Conservation (phyloP, 2,797 vertebrate species). For the Gallirallus australis region DNA sequence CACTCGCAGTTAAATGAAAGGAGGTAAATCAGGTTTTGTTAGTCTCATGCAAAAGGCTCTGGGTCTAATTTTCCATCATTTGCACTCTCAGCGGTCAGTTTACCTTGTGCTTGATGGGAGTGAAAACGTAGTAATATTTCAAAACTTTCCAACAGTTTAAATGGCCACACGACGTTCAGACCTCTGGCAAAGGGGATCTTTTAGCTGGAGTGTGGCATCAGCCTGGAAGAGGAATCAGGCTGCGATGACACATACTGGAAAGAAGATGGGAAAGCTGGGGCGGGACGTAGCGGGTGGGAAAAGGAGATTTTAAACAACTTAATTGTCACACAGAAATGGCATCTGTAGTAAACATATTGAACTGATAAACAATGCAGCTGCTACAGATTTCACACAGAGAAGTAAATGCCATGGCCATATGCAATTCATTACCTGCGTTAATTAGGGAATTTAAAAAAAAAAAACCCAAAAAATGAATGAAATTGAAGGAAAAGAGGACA, state of each 20-base stretch:
- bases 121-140: background rate
- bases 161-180: background rate
- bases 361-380: constrained; percentile 71
- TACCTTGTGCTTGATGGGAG: background rate
- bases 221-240: background rate
- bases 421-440: constrained; percentile 68
- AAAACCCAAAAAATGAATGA: background rate
- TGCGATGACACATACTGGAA: background rate
- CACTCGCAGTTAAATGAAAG: constrained; percentile 6
- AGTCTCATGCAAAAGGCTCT: background rate
- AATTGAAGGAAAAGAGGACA: background rate
- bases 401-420: constrained; percentile 60
- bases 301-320: constrained; percentile 51
- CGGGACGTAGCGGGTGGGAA: constrained; percentile 17
- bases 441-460: constrained; percentile 34
- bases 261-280: background rate
- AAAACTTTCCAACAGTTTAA: background rate
- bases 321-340: constrained; percentile 69
- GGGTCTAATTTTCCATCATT: background rate
- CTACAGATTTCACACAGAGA: constrained; percentile 65
- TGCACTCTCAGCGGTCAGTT: background rate
- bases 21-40: constrained; percentile 23
- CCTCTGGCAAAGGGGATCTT: background rate
- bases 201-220: background rate
- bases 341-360: constrained; percentile 74